Percentiles rank a stretch among this genome's conserved stretches.
These are phyloP conservation scores for Dendroctonus ponderosae DNA, from an alignment of 1,140 invertebrate species.

Conservation along the genomic window DNA sequence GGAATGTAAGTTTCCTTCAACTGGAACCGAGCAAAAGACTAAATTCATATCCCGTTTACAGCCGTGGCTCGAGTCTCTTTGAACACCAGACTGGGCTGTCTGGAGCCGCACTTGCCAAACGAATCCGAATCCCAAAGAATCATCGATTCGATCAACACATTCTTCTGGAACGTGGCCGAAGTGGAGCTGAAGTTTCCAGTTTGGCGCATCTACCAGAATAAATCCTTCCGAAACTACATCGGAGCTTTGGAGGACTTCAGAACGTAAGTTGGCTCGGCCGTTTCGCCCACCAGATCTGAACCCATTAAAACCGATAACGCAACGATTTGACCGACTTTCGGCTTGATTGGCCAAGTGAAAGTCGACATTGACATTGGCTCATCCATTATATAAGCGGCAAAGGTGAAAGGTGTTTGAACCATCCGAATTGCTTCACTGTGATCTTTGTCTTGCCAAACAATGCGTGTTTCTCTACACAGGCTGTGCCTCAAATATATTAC, in stretches of 20 bases:
- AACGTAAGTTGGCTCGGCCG: slow-evolving; percentile 56
- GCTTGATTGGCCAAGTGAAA: slow-evolving; percentile 16
- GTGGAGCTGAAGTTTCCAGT: slow-evolving; percentile 77
- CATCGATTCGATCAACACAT: slow-evolving; percentile 74
- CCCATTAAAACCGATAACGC: background rate
- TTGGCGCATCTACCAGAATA: slow-evolving; percentile 76
- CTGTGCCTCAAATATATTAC: slow-evolving; percentile 54
- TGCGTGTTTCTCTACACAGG: slow-evolving; percentile 36
- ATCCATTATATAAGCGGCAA: background rate
- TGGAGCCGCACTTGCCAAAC: slow-evolving; percentile 59
- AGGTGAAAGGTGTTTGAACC: background rate
- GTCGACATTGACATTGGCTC: slow-evolving; percentile 26
- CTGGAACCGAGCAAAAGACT: slow-evolving; percentile 1
- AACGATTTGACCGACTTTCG: slow-evolving; percentile 3
- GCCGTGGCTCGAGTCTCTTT: slow-evolving; percentile 78
- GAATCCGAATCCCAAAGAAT: slow-evolving; percentile 68
- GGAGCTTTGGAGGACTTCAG: slow-evolving; percentile 69
- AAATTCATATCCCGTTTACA: slow-evolving; percentile 49
- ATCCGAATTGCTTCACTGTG: too few species aligned
- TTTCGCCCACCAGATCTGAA: slow-evolving; percentile 1
- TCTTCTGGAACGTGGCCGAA: slow-evolving; percentile 76
- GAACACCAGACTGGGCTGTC: slow-evolving; percentile 74
- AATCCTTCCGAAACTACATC: slow-evolving; percentile 71
- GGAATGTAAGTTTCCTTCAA: slow-evolving; percentile 72
- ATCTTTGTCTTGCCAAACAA: background rate